These are phyloP conservation scores for Drosophila pseudotakahashii DNA, from an alignment of 2,888 invertebrate genomes.

Conservation along the genomic window DNA sequence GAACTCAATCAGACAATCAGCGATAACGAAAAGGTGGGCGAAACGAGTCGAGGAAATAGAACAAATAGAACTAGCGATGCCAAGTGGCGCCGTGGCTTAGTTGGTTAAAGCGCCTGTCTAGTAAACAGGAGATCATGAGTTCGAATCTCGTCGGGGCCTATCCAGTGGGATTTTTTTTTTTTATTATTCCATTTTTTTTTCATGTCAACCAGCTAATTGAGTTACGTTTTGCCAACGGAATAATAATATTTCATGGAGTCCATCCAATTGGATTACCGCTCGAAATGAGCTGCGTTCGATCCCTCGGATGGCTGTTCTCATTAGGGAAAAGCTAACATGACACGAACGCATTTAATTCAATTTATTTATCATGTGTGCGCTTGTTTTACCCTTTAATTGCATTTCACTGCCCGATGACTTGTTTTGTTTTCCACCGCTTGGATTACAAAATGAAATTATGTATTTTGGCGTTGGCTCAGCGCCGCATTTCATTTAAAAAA, in stretches of 20 bases:
- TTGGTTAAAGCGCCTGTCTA: conserved; percentile 86
- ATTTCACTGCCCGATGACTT: conserved; percentile 35
- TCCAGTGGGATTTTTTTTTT: neutral
- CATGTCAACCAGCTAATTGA: conserved; percentile 15
- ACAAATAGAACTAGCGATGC: neutral
- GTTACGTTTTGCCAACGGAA: conserved; percentile 22
- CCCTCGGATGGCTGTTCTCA: conserved; percentile 19
- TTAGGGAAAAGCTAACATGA: conserved; percentile 39
- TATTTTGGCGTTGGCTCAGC: conserved; percentile 27
- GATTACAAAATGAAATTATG: conserved; percentile 56
- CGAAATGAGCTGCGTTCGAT: conserved; percentile 29
- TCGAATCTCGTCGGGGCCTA: conserved; percentile 90
- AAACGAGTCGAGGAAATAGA: neutral
- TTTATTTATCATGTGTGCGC: conserved; percentile 55
- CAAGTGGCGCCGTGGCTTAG: conserved; percentile 84
- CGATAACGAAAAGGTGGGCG: conserved; percentile 1
- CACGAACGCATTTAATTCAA: conserved; percentile 52
- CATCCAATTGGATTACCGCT: conserved; percentile 40
- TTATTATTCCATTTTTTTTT: neutral
- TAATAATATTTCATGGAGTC: conserved; percentile 10
- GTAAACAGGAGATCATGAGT: conserved; percentile 92
- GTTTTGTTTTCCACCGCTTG: conserved; percentile 38
- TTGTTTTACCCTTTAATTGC: conserved; percentile 49
- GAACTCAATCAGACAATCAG: conserved; percentile 9
- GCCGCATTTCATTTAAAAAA: conserved; percentile 53